Conservation (phyloP, 37 sponge, comb jelly and placozoan genomes). For the Halisarca cf. caerulea region DNA sequence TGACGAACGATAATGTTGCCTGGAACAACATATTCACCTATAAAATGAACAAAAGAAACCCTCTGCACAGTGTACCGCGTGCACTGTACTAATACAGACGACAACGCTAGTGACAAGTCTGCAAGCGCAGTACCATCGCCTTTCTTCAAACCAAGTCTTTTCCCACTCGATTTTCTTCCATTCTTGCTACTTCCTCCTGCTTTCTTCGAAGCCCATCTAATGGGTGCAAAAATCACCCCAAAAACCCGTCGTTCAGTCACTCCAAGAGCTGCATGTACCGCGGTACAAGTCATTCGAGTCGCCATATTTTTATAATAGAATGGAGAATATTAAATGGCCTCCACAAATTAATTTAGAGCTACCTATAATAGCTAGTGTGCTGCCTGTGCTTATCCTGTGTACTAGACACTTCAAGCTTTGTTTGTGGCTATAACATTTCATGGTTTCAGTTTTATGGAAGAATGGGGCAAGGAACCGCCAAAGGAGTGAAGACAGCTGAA, state of each 20-base stretch:
- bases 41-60: conserved; percentile 9
- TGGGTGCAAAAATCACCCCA: no score
- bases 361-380: no score
- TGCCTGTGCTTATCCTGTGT: no score
- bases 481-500: conserved; percentile 2
- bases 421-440: no score
- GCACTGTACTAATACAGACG: not conserved
- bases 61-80: not conserved
- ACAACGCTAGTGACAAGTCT: not conserved
- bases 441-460: no score
- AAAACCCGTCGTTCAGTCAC: no score
- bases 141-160: conserved; percentile 79
- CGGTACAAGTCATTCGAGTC: no score
- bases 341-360: no score
- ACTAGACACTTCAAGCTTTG: no score
- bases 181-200: conserved; percentile 71
- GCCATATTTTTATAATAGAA: not conserved
- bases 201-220: conserved; percentile 76
- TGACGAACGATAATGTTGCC: conserved; percentile 79
- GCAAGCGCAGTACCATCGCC: conserved; percentile 87
- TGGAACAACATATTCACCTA: conserved; percentile 75
- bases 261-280: not conserved
- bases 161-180: conserved; percentile 64
- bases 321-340: no score
- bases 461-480: conserved; percentile 26